These are phyloP conservation scores for Lepus townsendii DNA, from an alignment of 2,797 vertebrate genomes.

Conservation along the genomic window DNA sequence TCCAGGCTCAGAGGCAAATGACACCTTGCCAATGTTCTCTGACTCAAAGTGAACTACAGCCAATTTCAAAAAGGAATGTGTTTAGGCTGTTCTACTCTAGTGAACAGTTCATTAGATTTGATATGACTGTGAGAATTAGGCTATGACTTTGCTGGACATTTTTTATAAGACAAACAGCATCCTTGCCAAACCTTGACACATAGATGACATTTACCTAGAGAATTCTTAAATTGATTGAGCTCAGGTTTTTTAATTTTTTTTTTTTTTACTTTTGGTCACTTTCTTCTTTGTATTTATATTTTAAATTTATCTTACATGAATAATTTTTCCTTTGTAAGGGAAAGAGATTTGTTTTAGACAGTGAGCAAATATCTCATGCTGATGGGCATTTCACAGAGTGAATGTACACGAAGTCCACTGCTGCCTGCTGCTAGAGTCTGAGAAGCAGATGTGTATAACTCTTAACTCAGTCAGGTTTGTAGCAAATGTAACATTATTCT, in stretches of 20 bases:
- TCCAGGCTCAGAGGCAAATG: background rate
- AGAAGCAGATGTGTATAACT: background rate
- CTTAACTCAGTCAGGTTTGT: background rate
- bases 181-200: background rate
- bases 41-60: conserved; percentile 34
- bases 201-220: conserved; percentile 37
- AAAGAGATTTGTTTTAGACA: conserved; percentile 46
- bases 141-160: conserved; percentile 37
- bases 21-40: conserved; percentile 37
- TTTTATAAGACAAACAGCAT: conserved; percentile 47
- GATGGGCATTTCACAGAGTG: background rate
- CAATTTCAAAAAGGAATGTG: background rate
- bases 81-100: background rate
- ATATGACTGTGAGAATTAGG: conserved; percentile 50
- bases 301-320: conserved; percentile 40
- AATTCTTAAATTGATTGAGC: background rate
- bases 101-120: conserved; percentile 64
- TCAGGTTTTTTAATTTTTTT: background rate
- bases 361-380: background rate
- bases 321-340: background rate
- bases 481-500: background rate
- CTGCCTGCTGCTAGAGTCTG: background rate
- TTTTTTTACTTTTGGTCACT: background rate
- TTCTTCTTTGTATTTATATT: conserved; percentile 1
- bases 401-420: background rate